A percentile compares a stretch with the other conserved stretches of the same genome.
phyloP scores from a whole-genome alignment of 2,888 invertebrate genomes.

The Chloromyia formosa region DNA sequence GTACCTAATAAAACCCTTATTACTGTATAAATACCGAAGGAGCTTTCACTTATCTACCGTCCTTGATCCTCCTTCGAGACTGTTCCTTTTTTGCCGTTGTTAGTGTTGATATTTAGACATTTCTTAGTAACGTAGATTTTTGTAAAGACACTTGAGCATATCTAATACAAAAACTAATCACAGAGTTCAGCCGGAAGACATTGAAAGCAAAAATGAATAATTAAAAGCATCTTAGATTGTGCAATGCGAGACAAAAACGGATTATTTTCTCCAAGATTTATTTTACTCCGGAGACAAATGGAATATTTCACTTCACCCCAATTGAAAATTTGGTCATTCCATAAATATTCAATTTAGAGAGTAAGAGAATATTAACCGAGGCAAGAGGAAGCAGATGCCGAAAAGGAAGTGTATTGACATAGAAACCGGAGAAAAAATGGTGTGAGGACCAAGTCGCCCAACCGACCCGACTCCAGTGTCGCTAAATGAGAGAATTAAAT shows the following conservation, averaged over 20 bases:
- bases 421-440: not conserved
- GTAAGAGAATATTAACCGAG: not conserved
- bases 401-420: not conserved
- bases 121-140: not conserved
- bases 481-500: not conserved
- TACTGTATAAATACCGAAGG: not conserved
- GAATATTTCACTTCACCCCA: conserved; percentile 16
- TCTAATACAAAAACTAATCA: conserved; percentile 17
- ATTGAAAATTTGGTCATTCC: conserved; percentile 21
- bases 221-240: conserved; percentile 34
- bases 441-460: not conserved
- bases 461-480: not conserved
- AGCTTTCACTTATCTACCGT: not conserved
- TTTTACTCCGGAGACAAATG: conserved; percentile 23
- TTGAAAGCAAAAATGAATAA: conserved; percentile 27
- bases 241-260: conserved; percentile 33
- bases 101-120: too few species aligned
- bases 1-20: not conserved
- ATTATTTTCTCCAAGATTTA: conserved; percentile 29
- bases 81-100: too few species aligned
- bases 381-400: not conserved
- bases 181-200: conserved; percentile 22
- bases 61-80: not conserved
- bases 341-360: conserved; percentile 30
- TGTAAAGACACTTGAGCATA: not conserved